Evolutionary conservation across 2,888 invertebrate genomes (phyloP).

Genomic region (Drosophila hamatofila): DNA sequence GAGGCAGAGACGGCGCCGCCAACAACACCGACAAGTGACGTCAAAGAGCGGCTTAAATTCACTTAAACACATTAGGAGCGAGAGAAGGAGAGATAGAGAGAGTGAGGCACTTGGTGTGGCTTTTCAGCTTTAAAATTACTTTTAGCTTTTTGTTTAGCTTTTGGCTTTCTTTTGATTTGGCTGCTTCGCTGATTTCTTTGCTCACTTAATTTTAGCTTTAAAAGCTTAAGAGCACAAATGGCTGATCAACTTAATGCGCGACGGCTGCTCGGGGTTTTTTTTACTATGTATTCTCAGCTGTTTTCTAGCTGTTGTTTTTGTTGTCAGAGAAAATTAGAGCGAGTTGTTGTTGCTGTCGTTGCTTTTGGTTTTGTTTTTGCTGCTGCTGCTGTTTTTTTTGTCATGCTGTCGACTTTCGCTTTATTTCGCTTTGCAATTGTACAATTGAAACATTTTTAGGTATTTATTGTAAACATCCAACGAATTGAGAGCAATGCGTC

Average conservation of each 20-base stretch:
- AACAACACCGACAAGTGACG: constrained; percentile 41
- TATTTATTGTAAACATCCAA: constrained; percentile 71
- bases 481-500: constrained; percentile 64
- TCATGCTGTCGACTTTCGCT: constrained; percentile 34
- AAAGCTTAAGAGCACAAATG: constrained; percentile 74
- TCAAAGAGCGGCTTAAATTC: constrained; percentile 58
- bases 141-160: constrained; percentile 34
- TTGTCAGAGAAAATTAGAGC: constrained; percentile 48
- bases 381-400: constrained; percentile 18
- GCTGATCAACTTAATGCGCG: constrained; percentile 36
- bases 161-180: constrained; percentile 26
- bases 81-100: constrained; percentile 14
- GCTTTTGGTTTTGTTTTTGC: constrained; percentile 15
- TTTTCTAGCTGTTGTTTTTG: constrained; percentile 31
- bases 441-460: constrained; percentile 56
- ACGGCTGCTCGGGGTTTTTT: constrained; percentile 15
- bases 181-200: constrained; percentile 36
- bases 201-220: constrained; percentile 52
- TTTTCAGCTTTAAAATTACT: constrained; percentile 20
- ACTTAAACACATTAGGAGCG: constrained; percentile 58
- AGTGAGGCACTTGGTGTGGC: constrained; percentile 65
- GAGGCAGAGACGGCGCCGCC: constrained; percentile 16
- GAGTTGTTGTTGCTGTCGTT: constrained; percentile 26
- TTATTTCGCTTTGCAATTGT: constrained; percentile 44
- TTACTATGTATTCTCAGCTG: constrained; percentile 47